phyloP scores from a whole-genome alignment of 1,140 invertebrate species.

The Thaumetopoea pityocampa region DNA sequence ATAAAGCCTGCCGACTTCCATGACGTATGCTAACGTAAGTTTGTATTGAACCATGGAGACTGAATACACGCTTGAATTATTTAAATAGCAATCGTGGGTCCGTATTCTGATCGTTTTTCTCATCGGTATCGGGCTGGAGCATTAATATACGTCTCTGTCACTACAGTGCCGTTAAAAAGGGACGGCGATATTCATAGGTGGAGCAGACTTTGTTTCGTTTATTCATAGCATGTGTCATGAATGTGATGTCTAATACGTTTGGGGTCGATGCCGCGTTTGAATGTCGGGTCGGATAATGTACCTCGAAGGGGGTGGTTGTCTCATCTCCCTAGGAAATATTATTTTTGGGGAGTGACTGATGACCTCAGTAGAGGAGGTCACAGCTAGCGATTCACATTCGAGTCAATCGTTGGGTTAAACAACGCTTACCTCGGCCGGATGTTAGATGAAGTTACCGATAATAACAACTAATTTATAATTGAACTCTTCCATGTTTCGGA shows the following conservation, averaged over 20 bases:
- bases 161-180: constrained; percentile 15
- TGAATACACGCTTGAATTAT: constrained; percentile 65
- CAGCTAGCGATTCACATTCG: too few relatives aligned
- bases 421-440: too few relatives aligned
- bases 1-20: constrained; percentile 9
- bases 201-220: constrained; percentile 28
- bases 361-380: too few relatives aligned
- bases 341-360: constrained; percentile 12
- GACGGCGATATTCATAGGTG: constrained; percentile 19
- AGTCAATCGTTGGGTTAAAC: too few relatives aligned
- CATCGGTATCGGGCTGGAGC: constrained; percentile 46
- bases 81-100: constrained; percentile 69
- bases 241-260: constrained; percentile 39
- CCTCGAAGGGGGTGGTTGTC: constrained; percentile 2
- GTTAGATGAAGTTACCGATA: too few relatives aligned
- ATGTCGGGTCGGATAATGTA: constrained; percentile 14
- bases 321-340: constrained; percentile 3
- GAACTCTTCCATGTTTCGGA: too few relatives aligned
- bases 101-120: constrained; percentile 66
- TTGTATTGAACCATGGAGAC: constrained; percentile 38
- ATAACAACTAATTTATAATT: too few relatives aligned
- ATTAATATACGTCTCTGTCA: constrained; percentile 21
- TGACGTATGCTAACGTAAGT: constrained; percentile 8
- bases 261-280: constrained; percentile 25
- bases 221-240: constrained; percentile 36